Evolutionary conservation across 2,113 vertebrate genomes (phyloP).

Genomic region (Microtus ochrogaster): DNA sequence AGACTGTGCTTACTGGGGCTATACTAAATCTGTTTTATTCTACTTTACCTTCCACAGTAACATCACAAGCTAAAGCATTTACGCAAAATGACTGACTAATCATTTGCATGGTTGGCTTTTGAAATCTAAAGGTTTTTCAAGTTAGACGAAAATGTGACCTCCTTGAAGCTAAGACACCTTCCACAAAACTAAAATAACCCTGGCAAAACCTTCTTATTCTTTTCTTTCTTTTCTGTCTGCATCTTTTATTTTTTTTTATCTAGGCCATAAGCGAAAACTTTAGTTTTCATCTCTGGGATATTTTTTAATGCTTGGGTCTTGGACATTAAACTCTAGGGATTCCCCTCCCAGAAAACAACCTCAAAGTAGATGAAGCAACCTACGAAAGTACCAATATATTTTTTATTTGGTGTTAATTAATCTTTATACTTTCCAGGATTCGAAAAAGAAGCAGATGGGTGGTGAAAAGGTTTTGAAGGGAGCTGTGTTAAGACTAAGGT

Average conservation of each 20-base stretch:
- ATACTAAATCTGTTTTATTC: slow-evolving; percentile 68
- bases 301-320: slow-evolving; percentile 44
- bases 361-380: slow-evolving; percentile 4
- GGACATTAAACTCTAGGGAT: neutral
- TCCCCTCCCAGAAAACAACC: slow-evolving; percentile 33
- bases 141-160: slow-evolving; percentile 53
- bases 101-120: slow-evolving; percentile 70
- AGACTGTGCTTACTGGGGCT: slow-evolving; percentile 44
- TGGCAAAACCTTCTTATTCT: slow-evolving; percentile 5
- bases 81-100: slow-evolving; percentile 70
- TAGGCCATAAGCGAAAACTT: slow-evolving; percentile 30
- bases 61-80: slow-evolving; percentile 65
- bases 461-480: neutral
- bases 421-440: slow-evolving; percentile 11
- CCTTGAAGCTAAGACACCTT: slow-evolving; percentile 50
- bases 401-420: neutral
- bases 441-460: neutral
- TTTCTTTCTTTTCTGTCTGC: neutral
- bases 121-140: slow-evolving; percentile 72
- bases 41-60: slow-evolving; percentile 69
- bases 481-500: neutral
- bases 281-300: neutral
- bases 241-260: neutral
- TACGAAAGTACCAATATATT: neutral
- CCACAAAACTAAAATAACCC: slow-evolving; percentile 59